Evolutionary conservation across 1,140 invertebrate species (phyloP).

Genomic region (Probaryconus sp.): DNA sequence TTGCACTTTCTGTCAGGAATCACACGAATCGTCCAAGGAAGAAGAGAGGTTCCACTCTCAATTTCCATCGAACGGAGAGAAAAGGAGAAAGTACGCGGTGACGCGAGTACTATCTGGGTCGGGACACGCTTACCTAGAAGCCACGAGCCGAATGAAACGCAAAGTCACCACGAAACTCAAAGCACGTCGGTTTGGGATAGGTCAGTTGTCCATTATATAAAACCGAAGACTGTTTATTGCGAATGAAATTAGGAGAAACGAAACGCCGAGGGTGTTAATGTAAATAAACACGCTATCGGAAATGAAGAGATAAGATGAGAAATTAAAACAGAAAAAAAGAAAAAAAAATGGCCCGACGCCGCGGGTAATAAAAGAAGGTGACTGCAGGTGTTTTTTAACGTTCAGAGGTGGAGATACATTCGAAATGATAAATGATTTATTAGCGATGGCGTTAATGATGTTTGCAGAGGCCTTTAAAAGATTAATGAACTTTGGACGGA

Average conservation of each 20-base stretch:
- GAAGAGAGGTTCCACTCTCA: slow-evolving; percentile 62
- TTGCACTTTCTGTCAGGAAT: slow-evolving; percentile 70
- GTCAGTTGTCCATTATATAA: slow-evolving; percentile 11
- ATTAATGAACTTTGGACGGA: not conserved
- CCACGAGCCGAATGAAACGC: slow-evolving; percentile 15
- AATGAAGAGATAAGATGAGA: no score
- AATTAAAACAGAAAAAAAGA: no score
- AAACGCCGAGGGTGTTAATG: no score
- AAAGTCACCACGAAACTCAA: slow-evolving; percentile 14
- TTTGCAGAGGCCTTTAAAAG: not conserved
- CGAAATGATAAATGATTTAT: slow-evolving; percentile 8
- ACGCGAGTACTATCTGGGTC: slow-evolving; percentile 54
- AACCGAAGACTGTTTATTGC: not conserved
- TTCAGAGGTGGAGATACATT: no score
- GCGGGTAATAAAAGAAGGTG: no score
- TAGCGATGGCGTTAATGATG: not conserved
- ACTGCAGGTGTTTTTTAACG: no score
- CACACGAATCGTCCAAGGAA: slow-evolving; percentile 27
- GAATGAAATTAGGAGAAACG: no score
- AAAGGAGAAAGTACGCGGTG: slow-evolving; percentile 61
- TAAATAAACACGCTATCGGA: no score
- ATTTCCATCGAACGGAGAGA: slow-evolving; percentile 50
- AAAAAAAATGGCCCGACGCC: no score
- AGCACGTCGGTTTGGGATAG: slow-evolving; percentile 22
- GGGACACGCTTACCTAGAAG: slow-evolving; percentile 60